Base-by-base conservation (phyloP, 1,140 invertebrate genomes). In the Hycleus phaleratus region DNA sequence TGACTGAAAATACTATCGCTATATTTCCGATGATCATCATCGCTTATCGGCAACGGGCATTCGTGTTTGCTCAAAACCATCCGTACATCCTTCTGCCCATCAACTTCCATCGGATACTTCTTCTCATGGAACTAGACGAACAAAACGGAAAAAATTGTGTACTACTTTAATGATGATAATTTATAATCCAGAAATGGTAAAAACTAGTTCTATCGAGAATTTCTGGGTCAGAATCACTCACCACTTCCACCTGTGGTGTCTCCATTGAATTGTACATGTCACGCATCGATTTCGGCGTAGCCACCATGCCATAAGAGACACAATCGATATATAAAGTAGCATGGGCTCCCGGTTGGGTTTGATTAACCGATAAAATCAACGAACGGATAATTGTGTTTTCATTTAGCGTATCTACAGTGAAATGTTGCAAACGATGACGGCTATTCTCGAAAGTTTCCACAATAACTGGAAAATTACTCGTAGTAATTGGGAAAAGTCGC, bases 311-410 rank as follows among this genome's bases (percentile, higher is more conserved):
- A 54, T 80, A 77, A 12, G 75, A 74, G 26, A 70, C 61, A 61
- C 82, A 85, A 60, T 84, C 78, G n/a, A 82, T 69, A 63, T 81
- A 83, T 1, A 85, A 62, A 26, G 79, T 77, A 3, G 80, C 72
- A 53, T 76, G 73, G 3, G 78, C 75, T 6, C 76, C 73, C 1
- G 75, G 75, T 62, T 78, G 73, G 3, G 61, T 68, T 64, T 84
- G 83, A 56, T 79, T 75, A 0, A 85, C 68, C 2, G 74, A 60
- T 8, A 85, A 52, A 4, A 84, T 68, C 2, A 85, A 59, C 12
- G 74, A 79, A 46, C 77, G 76, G 9, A 81, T 74, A 0, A 75
- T 69, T 5, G 75, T 68, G 1, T 75, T 66, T 2, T 80, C 74
- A 24, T 75, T 71, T 8, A 83, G 61, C 11, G 73, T 75, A 26